phyloP scores from a whole-genome alignment of 2,113 vertebrate species.

The Vulpes ferrilata region DNA sequence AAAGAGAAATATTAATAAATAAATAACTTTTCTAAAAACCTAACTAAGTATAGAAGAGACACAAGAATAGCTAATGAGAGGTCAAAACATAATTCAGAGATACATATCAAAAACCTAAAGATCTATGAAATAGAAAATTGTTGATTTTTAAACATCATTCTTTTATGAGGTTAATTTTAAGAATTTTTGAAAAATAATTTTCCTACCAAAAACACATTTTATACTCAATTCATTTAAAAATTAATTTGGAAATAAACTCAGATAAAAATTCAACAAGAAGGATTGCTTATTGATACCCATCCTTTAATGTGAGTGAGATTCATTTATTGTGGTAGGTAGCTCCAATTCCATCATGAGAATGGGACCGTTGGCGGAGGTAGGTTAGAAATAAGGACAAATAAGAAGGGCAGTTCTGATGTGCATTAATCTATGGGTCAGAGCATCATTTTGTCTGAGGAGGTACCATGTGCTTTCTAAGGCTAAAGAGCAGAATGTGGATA shows the following conservation, averaged over 20 bases:
- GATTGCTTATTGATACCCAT: not conserved
- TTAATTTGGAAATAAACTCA: conserved; percentile 16
- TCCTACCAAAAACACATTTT: not conserved
- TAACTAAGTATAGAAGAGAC: not conserved
- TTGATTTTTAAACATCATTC: not conserved
- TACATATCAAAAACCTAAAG: not conserved
- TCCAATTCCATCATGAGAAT: not conserved
- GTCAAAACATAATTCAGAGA: not conserved
- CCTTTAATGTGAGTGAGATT: not conserved
- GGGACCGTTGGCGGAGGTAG: not conserved
- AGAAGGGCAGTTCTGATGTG: not conserved
- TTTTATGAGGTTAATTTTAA: not conserved
- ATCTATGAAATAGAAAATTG: not conserved
- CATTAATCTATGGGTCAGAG: not conserved
- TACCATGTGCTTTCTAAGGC: not conserved
- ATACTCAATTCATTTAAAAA: not conserved
- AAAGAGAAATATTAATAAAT: not conserved
- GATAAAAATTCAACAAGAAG: not conserved
- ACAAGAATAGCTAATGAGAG: not conserved
- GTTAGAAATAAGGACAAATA: not conserved
- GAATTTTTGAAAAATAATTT: not conserved
- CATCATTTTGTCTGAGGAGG: not conserved
- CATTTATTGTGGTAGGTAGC: not conserved
- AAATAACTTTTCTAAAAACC: not conserved
- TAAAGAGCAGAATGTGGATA: not conserved